phyloP scores from a whole-genome alignment of 23 tunicate species.

The Styela clava region DNA sequence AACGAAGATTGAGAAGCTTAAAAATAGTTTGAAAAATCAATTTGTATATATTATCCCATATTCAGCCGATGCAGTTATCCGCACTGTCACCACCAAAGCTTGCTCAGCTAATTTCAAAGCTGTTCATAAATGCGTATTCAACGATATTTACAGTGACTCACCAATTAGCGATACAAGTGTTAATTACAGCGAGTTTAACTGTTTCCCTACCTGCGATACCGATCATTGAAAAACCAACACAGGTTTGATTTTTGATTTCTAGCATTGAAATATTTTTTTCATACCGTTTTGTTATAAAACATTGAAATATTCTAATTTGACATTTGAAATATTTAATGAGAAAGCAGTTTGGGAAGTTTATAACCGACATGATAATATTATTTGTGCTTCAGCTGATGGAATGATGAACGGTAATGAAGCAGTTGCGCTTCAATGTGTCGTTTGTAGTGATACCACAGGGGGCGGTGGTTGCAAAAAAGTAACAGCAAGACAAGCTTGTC shows the following conservation, averaged over 20 bases:
- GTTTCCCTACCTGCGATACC: background rate
- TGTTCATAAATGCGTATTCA: background rate
- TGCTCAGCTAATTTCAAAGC: background rate
- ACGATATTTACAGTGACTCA: background rate
- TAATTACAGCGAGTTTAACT: background rate
- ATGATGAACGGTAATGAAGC: constrained; percentile 28
- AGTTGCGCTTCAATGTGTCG: constrained; percentile 24
- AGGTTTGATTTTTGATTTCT: no score
- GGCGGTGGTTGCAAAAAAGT: background rate
- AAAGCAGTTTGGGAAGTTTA: no score
- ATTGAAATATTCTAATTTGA: no score
- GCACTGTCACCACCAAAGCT: background rate
- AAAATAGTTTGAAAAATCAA: no score
- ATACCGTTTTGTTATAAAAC: no score
- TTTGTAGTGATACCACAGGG: constrained; percentile 14
- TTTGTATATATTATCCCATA: no score
- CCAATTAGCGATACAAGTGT: background rate
- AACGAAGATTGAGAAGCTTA: no score
- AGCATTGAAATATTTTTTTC: no score
- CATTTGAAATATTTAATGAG: no score
- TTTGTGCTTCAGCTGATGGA: constrained; percentile 40
- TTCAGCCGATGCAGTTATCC: background rate
- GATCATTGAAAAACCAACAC: background rate
- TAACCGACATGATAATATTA: no score
- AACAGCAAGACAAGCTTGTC: background rate